Conservation (phyloP, 2,113 vertebrate species). For the Phylloscopus trochiloides region DNA sequence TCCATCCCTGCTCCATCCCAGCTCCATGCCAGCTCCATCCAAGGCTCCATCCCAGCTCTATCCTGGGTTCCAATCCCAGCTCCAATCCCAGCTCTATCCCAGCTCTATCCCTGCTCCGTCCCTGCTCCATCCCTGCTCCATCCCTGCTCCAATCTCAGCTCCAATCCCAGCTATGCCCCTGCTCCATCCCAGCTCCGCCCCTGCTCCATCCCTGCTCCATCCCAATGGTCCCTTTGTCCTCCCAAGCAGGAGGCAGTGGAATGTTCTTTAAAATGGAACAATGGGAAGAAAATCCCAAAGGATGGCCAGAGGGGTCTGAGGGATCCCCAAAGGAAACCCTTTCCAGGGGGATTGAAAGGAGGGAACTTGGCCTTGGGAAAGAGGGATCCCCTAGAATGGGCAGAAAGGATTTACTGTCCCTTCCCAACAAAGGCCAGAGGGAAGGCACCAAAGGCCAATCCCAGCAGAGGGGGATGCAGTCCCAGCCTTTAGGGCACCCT, state of each 20-base stretch:
- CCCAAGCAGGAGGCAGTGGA: neutral
- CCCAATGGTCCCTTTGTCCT: neutral
- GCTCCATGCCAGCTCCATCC: too few species aligned
- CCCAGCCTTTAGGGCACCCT: neutral
- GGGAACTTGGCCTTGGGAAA: neutral
- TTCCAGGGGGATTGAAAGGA: neutral
- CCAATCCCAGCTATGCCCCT: neutral
- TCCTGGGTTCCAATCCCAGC: too few species aligned
- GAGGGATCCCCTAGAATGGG: rapidly evolving
- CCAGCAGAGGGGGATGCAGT: neutral
- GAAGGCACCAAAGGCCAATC: neutral
- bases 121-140: neutral
- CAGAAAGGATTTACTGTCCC: neutral
- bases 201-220: neutral
- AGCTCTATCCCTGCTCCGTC: neutral
- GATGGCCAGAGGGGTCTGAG: neutral
- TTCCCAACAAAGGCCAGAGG: neutral
- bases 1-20: neutral
- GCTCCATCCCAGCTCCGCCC: neutral
- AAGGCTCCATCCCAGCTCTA: neutral
- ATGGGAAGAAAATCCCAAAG: neutral
- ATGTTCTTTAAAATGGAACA: neutral
- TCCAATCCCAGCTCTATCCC: neutral
- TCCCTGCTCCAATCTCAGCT: neutral
- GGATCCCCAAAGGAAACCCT: neutral